Conservation (phyloP, 2,797 vertebrate genomes). For the Geotrypetes seraphini region DNA sequence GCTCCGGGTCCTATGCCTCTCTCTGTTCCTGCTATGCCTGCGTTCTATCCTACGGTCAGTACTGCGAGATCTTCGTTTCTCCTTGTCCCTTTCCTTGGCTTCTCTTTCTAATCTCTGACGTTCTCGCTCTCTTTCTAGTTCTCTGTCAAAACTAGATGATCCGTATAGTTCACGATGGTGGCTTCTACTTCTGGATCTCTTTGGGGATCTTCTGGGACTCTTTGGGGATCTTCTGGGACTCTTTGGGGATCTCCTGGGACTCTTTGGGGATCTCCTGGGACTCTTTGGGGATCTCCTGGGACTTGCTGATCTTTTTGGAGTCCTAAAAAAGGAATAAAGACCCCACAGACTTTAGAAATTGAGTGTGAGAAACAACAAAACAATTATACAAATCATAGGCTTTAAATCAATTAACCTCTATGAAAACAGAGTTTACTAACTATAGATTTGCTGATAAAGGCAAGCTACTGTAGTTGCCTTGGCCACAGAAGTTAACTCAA, state of each 20-base stretch:
- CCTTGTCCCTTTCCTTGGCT: slow-evolving; percentile 69
- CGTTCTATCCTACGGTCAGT: slow-evolving; percentile 66
- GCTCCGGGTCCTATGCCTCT: slow-evolving; percentile 74
- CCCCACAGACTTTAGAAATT: neutral
- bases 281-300: slow-evolving; percentile 82
- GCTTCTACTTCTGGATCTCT: slow-evolving; percentile 89
- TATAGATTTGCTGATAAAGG: no score
- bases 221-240: no score
- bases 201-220: slow-evolving; percentile 81
- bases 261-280: slow-evolving; percentile 94
- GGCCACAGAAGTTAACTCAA: no score
- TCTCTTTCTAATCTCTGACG: slow-evolving; percentile 64
- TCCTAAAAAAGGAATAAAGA: slow-evolving; percentile 48
- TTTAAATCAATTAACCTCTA: no score
- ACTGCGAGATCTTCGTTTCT: slow-evolving; percentile 76
- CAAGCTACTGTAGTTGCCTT: no score
- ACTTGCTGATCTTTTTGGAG: slow-evolving; percentile 77
- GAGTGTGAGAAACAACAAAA: no score
- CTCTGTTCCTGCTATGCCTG: slow-evolving; percentile 64
- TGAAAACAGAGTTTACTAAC: no score
- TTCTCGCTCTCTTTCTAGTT: slow-evolving; percentile 83
- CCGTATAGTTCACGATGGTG: slow-evolving; percentile 82
- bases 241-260: slow-evolving; percentile 78
- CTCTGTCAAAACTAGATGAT: slow-evolving; percentile 83
- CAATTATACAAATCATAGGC: no score